Percentiles rank a stretch among this genome's conserved stretches.
phyloP scores from a whole-genome alignment of 2,113 vertebrate genomes.

The Podiceps cristatus region DNA sequence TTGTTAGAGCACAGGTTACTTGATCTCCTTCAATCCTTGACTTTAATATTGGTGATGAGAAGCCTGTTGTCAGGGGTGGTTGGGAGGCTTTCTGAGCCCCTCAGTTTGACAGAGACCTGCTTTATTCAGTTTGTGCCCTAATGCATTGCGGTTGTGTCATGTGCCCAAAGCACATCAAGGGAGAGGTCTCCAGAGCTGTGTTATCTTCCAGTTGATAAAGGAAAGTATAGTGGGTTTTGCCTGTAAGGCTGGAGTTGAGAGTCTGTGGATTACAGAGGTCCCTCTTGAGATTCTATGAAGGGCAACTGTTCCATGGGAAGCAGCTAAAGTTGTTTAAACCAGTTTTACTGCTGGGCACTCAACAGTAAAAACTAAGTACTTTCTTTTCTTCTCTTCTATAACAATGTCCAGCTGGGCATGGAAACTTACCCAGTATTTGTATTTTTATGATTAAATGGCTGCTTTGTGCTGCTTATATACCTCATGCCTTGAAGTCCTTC shows the following conservation, averaged over 20 bases:
- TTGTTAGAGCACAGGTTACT: not conserved
- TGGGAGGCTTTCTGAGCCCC: not conserved
- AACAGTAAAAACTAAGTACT: not conserved
- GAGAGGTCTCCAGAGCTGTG: accelerated
- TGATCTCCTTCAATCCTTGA: not conserved
- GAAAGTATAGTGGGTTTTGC: not conserved
- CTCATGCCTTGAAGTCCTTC: not conserved
- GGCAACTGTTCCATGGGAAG: not conserved
- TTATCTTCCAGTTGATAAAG: not conserved
- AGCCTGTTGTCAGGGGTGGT: accelerated
- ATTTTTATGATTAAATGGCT: not conserved
- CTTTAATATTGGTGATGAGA: not conserved
- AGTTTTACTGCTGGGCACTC: not conserved
- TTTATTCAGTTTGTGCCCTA: not conserved
- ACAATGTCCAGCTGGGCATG: not conserved
- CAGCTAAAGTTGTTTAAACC: not conserved
- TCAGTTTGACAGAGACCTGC: not conserved
- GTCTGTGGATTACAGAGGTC: not conserved
- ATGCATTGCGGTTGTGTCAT: accelerated
- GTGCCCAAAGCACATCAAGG: not conserved
- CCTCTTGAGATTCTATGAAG: not conserved
- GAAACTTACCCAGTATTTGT: not conserved
- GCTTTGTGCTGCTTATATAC: not conserved
- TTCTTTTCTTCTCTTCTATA: not conserved
- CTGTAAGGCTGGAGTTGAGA: not conserved